phyloP scores from a whole-genome alignment of 1,140 invertebrate species.

The Ridgeia piscesae region DNA sequence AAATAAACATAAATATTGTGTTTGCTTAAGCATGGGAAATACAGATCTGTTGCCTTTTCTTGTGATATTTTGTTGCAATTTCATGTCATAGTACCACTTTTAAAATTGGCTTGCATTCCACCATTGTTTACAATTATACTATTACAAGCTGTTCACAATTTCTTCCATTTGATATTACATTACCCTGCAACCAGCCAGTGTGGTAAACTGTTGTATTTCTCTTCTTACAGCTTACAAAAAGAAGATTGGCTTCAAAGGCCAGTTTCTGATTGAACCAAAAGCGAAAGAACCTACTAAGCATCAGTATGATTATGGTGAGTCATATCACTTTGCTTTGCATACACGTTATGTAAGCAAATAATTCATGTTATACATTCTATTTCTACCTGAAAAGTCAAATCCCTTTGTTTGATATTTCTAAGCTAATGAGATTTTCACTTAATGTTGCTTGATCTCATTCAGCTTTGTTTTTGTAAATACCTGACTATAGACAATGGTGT shows the following conservation, averaged over 20 bases:
- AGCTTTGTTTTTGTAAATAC: too few species aligned
- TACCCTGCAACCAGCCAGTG: too few species aligned
- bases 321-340: background rate
- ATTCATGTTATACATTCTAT: background rate
- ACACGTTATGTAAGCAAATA: background rate
- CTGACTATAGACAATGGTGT: too few species aligned
- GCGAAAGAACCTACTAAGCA: constrained; percentile 60
- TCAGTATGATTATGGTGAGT: constrained; percentile 64
- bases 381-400: background rate
- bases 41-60: background rate
- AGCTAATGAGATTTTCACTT: too few species aligned
- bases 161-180: too few species aligned
- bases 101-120: background rate
- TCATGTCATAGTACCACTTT: background rate
- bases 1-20: background rate
- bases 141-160: background rate
- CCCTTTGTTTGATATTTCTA: too few species aligned
- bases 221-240: constrained; percentile 65
- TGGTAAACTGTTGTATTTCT: constrained; percentile 2
- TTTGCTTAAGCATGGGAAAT: background rate
- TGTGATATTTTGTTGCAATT: background rate
- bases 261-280: constrained; percentile 65
- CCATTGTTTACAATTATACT: background rate
- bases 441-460: too few species aligned
- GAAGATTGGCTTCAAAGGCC: constrained; percentile 67